Evolutionary conservation across 1,140 invertebrate species (phyloP).

Genomic region (Solenopsis invicta): DNA sequence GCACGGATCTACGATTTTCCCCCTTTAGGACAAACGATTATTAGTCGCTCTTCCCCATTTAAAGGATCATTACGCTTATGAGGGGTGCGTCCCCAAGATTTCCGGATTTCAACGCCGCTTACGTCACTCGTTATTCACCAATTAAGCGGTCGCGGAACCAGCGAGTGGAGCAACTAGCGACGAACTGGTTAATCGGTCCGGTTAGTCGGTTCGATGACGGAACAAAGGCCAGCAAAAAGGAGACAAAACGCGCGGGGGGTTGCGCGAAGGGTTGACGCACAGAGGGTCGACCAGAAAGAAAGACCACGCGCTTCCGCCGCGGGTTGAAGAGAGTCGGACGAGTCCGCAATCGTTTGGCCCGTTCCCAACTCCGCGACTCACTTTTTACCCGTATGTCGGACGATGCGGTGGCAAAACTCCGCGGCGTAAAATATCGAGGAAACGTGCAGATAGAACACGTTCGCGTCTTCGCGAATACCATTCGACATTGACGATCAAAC

Average conservation of each 20-base stretch:
- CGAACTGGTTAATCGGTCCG: background rate
- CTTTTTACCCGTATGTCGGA: constrained; percentile 79
- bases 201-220: constrained; percentile 57
- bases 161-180: background rate
- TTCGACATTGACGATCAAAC: background rate
- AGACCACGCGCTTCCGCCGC: background rate
- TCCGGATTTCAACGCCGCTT: background rate
- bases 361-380: constrained; percentile 79
- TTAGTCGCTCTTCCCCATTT: constrained; percentile 11
- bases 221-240: constrained; percentile 50
- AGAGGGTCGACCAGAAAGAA: background rate
- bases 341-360: constrained; percentile 83
- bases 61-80: constrained; percentile 36
- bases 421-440: constrained; percentile 59
- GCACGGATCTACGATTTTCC: background rate
- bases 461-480: background rate
- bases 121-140: constrained; percentile 51
- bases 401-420: constrained; percentile 81
- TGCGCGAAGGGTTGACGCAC: background rate
- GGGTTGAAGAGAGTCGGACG: constrained; percentile 72
- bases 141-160: constrained; percentile 27
- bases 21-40: background rate
- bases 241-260: background rate
- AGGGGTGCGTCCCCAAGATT: background rate
- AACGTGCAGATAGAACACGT: constrained; percentile 13